Evolutionary conservation across 2,797 vertebrate genomes (phyloP), one percentile per base, ranked within the genome.

Genomic region (Rhinophrynus dorsalis): DNA sequence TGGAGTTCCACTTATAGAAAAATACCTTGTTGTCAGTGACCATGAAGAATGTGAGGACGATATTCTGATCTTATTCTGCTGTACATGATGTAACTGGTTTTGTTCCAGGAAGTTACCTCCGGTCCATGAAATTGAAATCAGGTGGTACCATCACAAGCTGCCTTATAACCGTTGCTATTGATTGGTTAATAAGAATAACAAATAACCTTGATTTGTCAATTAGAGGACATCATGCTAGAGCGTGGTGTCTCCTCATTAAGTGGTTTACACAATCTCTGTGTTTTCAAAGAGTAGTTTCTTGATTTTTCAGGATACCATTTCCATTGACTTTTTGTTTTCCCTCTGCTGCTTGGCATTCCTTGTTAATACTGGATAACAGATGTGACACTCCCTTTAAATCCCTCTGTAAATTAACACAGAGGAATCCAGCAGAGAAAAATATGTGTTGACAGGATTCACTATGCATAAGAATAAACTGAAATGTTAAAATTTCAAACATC

Each of bases 301-400:
- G 66, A 56, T 48, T 67, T 87, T 85, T 82, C 78, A 47, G 38
- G 0, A 0, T 72, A 80, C 85, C 87, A 81, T 3, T 26, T 77
- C 74, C 47, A 60, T 79, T 9, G 75, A 81, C 77, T 85, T 82
- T 59, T 77, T 74, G 13, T 33, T 33, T 75, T 76, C 70, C 33
- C 76, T 77, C 68, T 68, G 65, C 74, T 24, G 0, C 68, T 23
- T 75, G 44, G 76, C 62, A 15, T 26, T 15, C 72, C 58, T 78
- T 76, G 37, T 77, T 54, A 32, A 3, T 23, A 1, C 0, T 1
- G 63, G 29, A 7, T 27, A 24, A 55, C 0, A 0, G 38, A 65
- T 78, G 62, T 67, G 73, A 48, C 20, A 26, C 6, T 57, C 56
- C 67, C 17, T 66, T 66, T 71, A 61, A 68, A 40, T 51, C 38